Evolutionary conservation across 1,140 invertebrate species (phyloP).

Genomic region (Gonatopus flavifemur): DNA sequence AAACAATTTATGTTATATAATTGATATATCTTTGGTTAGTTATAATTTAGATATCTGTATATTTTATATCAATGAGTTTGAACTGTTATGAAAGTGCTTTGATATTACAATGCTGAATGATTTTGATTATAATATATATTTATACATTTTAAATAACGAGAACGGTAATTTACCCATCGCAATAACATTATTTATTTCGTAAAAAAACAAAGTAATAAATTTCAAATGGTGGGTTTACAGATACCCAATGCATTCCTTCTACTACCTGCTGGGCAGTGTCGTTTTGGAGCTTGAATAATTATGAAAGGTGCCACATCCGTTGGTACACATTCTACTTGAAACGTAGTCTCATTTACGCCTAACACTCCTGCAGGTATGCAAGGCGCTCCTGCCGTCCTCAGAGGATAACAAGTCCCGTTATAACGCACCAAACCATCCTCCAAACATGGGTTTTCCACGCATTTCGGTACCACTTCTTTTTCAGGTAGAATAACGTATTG

Average conservation of each 20-base stretch:
- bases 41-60: too few species aligned
- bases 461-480: conserved; percentile 60
- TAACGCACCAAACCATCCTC: conserved; percentile 56
- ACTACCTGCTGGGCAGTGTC: conserved; percentile 40
- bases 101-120: too few species aligned
- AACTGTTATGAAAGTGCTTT: too few species aligned
- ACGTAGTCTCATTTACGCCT: conserved; percentile 39
- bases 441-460: conserved; percentile 63
- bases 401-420: conserved; percentile 55
- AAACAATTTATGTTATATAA: too few species aligned
- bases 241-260: conserved; percentile 34
- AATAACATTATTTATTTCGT: too few species aligned
- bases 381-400: conserved; percentile 48
- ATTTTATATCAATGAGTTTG: too few species aligned
- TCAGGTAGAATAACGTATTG: conserved; percentile 62
- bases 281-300: conserved; percentile 31
- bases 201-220: not conserved
- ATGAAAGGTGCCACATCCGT: conserved; percentile 23
- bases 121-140: too few species aligned
- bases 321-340: conserved; percentile 36
- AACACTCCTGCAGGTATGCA: conserved; percentile 41
- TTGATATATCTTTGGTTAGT: too few species aligned
- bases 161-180: too few species aligned
- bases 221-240: conserved; percentile 26
- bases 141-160: too few species aligned